A percentile compares a stretch with the other conserved stretches of the same genome.
Evolutionary conservation across 2,888 invertebrate species (phyloP).

Genomic region (Leucophenga maculata): DNA sequence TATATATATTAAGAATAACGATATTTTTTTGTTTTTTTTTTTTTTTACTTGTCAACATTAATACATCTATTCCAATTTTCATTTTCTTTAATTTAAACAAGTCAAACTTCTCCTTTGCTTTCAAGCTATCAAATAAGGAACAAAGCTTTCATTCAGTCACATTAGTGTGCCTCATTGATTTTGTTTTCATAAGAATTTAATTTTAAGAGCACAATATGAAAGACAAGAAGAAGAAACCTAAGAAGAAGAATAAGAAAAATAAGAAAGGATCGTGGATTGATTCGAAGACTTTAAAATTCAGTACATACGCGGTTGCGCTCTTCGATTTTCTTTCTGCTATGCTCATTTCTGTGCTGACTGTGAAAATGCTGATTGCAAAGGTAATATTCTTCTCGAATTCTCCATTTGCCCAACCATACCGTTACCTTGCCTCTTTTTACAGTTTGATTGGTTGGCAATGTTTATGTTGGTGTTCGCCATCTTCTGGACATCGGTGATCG

Average conservation of each 20-base stretch:
- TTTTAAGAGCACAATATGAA: too few species aligned
- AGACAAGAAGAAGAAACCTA: background rate
- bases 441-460: conserved; percentile 54
- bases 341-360: conserved; percentile 42
- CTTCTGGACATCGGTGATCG: conserved; percentile 51
- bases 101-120: too few species aligned
- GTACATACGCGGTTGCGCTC: conserved; percentile 46
- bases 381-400: conserved; percentile 38
- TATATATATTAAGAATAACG: too few species aligned
- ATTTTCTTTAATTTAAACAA: too few species aligned
- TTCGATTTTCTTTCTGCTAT: conserved; percentile 49
- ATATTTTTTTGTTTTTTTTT: too few species aligned
- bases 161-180: too few species aligned
- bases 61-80: too few species aligned
- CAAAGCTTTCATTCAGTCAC: too few species aligned
- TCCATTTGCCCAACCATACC: background rate
- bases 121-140: too few species aligned
- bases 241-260: background rate
- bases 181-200: too few species aligned
- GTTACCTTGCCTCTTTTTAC: background rate
- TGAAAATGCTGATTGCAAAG: conserved; percentile 35
- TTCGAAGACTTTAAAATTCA: conserved; percentile 35
- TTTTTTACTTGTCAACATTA: too few species aligned
- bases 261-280: background rate
- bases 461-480: conserved; percentile 45